These are phyloP conservation scores for Dinomys branickii DNA, from an alignment of 2,113 vertebrate genomes.

Conservation along the genomic window DNA sequence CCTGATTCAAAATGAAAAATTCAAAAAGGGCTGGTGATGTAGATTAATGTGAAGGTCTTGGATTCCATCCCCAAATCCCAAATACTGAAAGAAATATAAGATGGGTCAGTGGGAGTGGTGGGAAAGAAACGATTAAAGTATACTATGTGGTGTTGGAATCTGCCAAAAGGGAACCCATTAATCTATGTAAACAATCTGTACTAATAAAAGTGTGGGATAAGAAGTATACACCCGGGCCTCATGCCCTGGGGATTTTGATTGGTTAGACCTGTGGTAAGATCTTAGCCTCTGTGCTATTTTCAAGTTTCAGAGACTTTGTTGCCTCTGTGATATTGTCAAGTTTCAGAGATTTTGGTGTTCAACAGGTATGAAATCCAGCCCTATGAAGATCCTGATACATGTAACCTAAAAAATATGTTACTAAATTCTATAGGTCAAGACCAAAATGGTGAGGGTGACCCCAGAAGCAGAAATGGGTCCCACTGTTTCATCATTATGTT, in stretches of 20 bases:
- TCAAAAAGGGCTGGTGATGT: neutral
- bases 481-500: neutral
- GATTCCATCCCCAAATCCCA: neutral
- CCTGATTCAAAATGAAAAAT: neutral
- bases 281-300: neutral
- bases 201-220: neutral
- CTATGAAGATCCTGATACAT: neutral
- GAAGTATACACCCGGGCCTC: neutral
- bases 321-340: conserved; percentile 1
- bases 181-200: neutral
- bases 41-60: neutral
- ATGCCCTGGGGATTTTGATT: neutral
- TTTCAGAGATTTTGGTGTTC: neutral
- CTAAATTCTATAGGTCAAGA: neutral
- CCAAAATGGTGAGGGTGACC: neutral
- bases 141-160: neutral
- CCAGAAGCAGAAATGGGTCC: neutral
- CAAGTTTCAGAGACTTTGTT: neutral
- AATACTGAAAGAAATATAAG: neutral
- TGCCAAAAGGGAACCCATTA: neutral
- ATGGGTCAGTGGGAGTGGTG: neutral
- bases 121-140: neutral
- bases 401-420: neutral
- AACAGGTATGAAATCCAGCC: neutral
- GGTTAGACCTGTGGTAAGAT: neutral